Evolutionary conservation across 2,888 invertebrate species (phyloP), one percentile per base, ranked within the genome.

Genomic region (Hirudinaria manillensis): DNA sequence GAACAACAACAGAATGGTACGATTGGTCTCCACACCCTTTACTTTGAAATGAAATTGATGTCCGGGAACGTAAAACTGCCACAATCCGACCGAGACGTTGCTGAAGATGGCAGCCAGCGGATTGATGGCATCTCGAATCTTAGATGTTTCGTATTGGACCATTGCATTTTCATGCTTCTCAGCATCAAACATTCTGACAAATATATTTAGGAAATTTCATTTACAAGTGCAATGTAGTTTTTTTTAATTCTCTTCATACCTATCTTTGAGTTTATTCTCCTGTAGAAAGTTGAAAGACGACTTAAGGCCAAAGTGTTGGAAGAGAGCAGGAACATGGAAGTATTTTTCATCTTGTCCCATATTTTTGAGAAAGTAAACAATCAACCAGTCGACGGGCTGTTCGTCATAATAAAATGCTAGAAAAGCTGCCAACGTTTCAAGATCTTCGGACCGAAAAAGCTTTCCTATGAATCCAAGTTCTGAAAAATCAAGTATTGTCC

Each of bases 401-500:
- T 80, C 80, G 3, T 79, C 78, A 45, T 79, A 80, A 53, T 79
- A 80, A 19, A 77, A 76, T 72, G 77, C 32, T 76, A 79, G 71
- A 55, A 75, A 80, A 27, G 70, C 34, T 1, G 79, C 77, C n/a
- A 80, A 73, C 68, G 70, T 77, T 19, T 66, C 29, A 45, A 84
- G 77, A 77, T 83, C 82, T 6, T 72, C 51, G 24, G 80, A 81
- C 24, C 80, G 80, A 73, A 84, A 81, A 19, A 84, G 78, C 73
- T 83, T 82, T 0, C 85, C 85, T 53, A 85, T 85, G 56, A 83
- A 83, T 34, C 83, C 80, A 56, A 84, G 83, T 51, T 82, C 80
- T 34, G 81, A 81, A 76, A 84, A 84, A 74, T 84, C 82, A 29
- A 84, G 75, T 19, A 83, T 80, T 38, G 82, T 80, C 85, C 85